Evolutionary conservation across 1,140 invertebrate genomes (phyloP), one percentile per base, ranked within the genome.

Genomic region (Macrotrachela quadricornifera): DNA sequence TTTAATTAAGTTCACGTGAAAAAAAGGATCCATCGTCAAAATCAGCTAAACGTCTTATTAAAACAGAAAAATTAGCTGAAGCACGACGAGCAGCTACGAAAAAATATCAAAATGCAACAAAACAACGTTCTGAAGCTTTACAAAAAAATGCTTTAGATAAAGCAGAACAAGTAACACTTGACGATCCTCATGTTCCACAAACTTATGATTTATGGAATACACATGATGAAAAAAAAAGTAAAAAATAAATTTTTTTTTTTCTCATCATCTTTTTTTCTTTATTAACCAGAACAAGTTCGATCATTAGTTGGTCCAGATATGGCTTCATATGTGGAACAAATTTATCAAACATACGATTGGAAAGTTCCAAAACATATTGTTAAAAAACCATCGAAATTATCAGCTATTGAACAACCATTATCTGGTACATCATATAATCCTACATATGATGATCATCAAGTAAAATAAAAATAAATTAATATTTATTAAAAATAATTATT

Each of bases 381-480:
- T 21, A 53, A 58, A 39, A 63, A 61, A 53, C 63, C 71, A n/a
- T 74, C 73, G 6, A 54, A 63, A 16, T 42, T 80, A 46, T 68
- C 75, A 57, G 72, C 81, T 40, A 72, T 90, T 15, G 79, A 81
- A 61, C 38, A 71, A 1, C 85, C 86, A 12, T 83, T 87, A 73
- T 82, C 85, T 11, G 87, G 86, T 46, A 77, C 75, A 52, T 91
- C 85, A 21, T 90, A 91, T 59, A 92, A 92, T 75, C 87, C 87
- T 16, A 75, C 79, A 11, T 80, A 75, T 57, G 68, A 79, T 62
- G 85, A 88, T 66, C 85, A 92, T 68, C 79, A 69, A 64, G 69
- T 70, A 53, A 36, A 45, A 82, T 41, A 16, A 37, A 30, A 38
- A 45, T 41, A 10, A 44, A 4, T 30, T 2, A 30, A 4, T 30